A percentile compares a stretch with the other conserved stretches of the same genome.
phyloP scores from a whole-genome alignment of 2,797 vertebrate species.

The Botia kubotai region DNA sequence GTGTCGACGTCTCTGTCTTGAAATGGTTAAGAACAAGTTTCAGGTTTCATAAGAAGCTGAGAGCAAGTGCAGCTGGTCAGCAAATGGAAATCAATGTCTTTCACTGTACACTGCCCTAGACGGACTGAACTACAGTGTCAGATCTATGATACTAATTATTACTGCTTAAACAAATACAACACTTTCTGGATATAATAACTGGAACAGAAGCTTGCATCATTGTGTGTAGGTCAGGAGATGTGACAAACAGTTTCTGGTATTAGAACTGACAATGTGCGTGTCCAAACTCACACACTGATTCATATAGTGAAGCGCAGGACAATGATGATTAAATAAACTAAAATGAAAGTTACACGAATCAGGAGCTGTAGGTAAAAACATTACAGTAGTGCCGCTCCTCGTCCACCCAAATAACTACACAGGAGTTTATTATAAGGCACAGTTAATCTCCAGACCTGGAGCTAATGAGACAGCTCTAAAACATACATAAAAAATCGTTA shows the following conservation, averaged over 20 bases:
- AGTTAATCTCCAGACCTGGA: neutral
- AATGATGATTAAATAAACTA: neutral
- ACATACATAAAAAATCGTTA: neutral
- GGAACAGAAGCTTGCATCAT: too few species aligned
- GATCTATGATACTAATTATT: neutral
- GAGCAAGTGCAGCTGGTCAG: slow-evolving; percentile 3
- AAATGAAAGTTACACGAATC: neutral
- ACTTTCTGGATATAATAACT: too few species aligned
- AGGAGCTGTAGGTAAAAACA: neutral
- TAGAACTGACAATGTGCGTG: too few species aligned
- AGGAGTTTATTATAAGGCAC: slow-evolving; percentile 10
- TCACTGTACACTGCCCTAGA: neutral
- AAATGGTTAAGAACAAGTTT: neutral
- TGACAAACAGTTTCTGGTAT: neutral
- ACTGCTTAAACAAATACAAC: neutral
- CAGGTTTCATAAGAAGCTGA: slow-evolving; percentile 1
- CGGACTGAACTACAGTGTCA: neutral
- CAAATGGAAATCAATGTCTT: slow-evolving; percentile 30
- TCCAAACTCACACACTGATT: neutral
- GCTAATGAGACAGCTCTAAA: neutral
- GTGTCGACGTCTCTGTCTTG: neutral
- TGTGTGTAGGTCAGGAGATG: neutral
- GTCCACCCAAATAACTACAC: neutral
- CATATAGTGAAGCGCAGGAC: neutral
- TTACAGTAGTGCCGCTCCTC: neutral